phyloP scores from a whole-genome alignment of 1,140 invertebrate species.

The Ceratosolen solmsi region DNA sequence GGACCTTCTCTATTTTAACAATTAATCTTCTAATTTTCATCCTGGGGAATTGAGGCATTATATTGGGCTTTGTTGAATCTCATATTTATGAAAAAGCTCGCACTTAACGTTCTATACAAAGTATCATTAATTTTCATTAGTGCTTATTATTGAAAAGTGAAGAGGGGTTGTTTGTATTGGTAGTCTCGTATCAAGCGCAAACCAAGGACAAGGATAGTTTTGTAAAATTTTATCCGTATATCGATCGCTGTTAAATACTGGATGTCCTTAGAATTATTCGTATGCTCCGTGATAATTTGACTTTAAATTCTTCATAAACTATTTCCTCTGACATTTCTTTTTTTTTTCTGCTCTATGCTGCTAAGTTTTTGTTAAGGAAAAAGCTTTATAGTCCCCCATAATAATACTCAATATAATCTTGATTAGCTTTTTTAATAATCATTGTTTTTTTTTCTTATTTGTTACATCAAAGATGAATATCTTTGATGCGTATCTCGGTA shows the following conservation, averaged over 20 bases:
- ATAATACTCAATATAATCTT: neutral
- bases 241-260: neutral
- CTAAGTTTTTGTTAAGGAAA: neutral
- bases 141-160: too few relatives aligned
- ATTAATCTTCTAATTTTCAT: too few relatives aligned
- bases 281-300: neutral
- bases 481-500: neutral
- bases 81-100: too few relatives aligned
- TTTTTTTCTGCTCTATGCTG: too few relatives aligned
- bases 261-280: neutral
- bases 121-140: too few relatives aligned
- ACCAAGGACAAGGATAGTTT: neutral
- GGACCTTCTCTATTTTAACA: too few relatives aligned
- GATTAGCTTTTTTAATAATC: neutral
- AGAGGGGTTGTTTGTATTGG: too few relatives aligned
- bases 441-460: neutral
- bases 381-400: too few relatives aligned
- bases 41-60: too few relatives aligned
- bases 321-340: neutral
- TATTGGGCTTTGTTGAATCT: too few relatives aligned
- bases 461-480: neutral
- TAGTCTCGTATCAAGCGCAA: neutral
- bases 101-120: too few relatives aligned
- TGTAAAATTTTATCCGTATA: neutral
- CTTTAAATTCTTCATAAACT: neutral